Percentiles rank a stretch among this genome's conserved stretches.
phyloP scores from a whole-genome alignment of 2,113 vertebrate genomes.

The Aleadryas rufinucha region DNA sequence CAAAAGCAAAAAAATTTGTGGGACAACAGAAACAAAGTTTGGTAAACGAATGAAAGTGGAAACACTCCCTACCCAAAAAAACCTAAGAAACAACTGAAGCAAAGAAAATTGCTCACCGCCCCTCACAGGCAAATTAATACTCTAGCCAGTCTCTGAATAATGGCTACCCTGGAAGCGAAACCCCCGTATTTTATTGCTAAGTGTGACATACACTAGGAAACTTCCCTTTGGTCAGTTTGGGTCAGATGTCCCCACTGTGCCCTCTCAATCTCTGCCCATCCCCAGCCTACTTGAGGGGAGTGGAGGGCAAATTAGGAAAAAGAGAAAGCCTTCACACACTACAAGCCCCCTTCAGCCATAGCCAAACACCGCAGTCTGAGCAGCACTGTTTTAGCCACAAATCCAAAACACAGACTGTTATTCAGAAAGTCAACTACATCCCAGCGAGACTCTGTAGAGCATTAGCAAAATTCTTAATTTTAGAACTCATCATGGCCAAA shows the following conservation, averaged over 20 bases:
- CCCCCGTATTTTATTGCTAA: not conserved
- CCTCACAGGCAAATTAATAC: not conserved
- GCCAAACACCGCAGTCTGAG: rapidly evolving
- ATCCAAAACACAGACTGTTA: not conserved
- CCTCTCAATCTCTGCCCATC: not conserved
- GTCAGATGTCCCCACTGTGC: not conserved
- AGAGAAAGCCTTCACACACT: not conserved
- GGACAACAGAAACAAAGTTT: not conserved
- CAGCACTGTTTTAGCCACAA: not conserved
- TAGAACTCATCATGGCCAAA: not conserved
- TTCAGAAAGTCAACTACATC: not conserved
- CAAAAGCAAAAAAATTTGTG: not conserved
- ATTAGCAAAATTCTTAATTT: not conserved
- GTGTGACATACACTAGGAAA: not conserved
- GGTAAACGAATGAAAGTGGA: not conserved
- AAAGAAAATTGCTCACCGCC: not conserved
- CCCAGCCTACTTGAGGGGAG: not conserved
- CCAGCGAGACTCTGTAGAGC: not conserved
- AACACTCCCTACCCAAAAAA: rapidly evolving
- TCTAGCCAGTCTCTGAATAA: not conserved
- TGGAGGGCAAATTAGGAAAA: not conserved
- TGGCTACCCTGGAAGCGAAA: not conserved
- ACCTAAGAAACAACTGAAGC: not conserved
- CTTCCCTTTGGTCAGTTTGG: not conserved
- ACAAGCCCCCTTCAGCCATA: not conserved